phyloP scores from a whole-genome alignment of 1,140 invertebrate species.

The Drosophila funebris region DNA sequence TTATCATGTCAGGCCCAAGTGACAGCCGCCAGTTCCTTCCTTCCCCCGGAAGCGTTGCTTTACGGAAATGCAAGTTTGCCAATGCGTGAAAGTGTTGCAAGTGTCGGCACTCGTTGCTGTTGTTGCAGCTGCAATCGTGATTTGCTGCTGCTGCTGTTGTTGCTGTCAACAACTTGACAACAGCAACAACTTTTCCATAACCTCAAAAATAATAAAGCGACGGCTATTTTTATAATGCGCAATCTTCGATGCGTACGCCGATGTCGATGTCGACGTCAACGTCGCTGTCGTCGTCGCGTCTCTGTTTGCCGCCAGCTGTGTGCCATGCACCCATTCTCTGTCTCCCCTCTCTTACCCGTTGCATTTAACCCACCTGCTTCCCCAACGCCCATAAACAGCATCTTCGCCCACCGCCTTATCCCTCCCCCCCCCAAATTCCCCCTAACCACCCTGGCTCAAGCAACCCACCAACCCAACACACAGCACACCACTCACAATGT shows the following conservation, averaged over 20 bases:
- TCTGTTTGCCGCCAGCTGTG: slow-evolving; percentile 69
- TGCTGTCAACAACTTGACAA: slow-evolving; percentile 28
- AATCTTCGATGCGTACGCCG: slow-evolving; percentile 62
- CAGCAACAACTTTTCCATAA: slow-evolving; percentile 69
- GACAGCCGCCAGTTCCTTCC: slow-evolving; percentile 8
- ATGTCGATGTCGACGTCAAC: neutral
- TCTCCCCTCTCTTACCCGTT: neutral
- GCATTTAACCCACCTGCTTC: slow-evolving; percentile 4
- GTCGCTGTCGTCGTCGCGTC: slow-evolving; percentile 4
- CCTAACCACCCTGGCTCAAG: neutral
- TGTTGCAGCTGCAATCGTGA: slow-evolving; percentile 44
- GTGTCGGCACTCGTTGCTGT: slow-evolving; percentile 16
- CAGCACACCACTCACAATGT: slow-evolving; percentile 47
- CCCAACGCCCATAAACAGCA: slow-evolving; percentile 15
- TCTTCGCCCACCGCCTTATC: slow-evolving; percentile 11
- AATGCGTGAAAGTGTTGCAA: slow-evolving; percentile 65
- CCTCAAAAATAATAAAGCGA: slow-evolving; percentile 60
- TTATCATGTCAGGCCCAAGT: slow-evolving; percentile 30
- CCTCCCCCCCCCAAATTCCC: neutral
- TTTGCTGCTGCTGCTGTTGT: slow-evolving; percentile 22
- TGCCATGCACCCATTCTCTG: slow-evolving; percentile 47
- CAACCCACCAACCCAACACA: neutral
- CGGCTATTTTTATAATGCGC: slow-evolving; percentile 74
- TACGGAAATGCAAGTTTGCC: slow-evolving; percentile 57
- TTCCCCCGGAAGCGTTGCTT: slow-evolving; percentile 45